phyloP scores from a whole-genome alignment of 1,140 invertebrate species.

The Procambarus virginalis region DNA sequence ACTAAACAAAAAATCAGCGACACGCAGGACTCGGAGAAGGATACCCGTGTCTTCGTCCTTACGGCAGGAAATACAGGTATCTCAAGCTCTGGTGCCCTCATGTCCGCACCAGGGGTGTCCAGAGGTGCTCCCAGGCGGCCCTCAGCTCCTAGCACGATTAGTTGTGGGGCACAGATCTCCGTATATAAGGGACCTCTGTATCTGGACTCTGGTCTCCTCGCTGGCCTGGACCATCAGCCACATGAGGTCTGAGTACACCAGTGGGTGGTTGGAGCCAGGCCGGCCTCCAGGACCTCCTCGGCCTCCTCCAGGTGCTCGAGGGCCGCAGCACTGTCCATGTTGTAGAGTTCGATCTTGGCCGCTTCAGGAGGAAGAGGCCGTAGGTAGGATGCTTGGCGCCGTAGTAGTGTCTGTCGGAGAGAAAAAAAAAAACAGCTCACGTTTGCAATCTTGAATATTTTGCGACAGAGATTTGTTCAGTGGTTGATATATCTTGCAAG shows the following conservation, averaged over 20 bases:
- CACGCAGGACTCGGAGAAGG: too few species aligned
- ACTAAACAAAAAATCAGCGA: too few species aligned
- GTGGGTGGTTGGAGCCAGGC: slow-evolving; percentile 49
- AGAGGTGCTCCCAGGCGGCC: too few species aligned
- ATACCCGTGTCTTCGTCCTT: too few species aligned
- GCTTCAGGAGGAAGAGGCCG: slow-evolving; percentile 54
- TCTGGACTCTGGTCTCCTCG: slow-evolving; percentile 52
- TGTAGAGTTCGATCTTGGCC: slow-evolving; percentile 48
- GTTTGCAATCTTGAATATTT: too few species aligned
- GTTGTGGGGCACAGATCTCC: neutral
- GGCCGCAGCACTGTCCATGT: slow-evolving; percentile 36
- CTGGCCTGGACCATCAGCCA: slow-evolving; percentile 50
- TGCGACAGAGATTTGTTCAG: too few species aligned
- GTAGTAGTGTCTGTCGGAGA: slow-evolving; percentile 43
- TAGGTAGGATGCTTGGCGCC: slow-evolving; percentile 51
- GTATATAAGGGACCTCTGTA: slow-evolving; percentile 48
- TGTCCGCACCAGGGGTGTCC: too few species aligned
- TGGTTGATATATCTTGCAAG: too few species aligned
- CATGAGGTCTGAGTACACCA: slow-evolving; percentile 35
- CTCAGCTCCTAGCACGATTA: slow-evolving; percentile 31
- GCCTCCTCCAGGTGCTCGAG: slow-evolving; percentile 35
- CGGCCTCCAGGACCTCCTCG: slow-evolving; percentile 57
- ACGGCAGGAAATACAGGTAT: too few species aligned
- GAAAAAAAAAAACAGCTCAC: neutral
- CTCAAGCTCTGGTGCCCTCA: too few species aligned